phyloP scores from a whole-genome alignment of 2,797 vertebrate species.

The Myripristis jacobus region DNA sequence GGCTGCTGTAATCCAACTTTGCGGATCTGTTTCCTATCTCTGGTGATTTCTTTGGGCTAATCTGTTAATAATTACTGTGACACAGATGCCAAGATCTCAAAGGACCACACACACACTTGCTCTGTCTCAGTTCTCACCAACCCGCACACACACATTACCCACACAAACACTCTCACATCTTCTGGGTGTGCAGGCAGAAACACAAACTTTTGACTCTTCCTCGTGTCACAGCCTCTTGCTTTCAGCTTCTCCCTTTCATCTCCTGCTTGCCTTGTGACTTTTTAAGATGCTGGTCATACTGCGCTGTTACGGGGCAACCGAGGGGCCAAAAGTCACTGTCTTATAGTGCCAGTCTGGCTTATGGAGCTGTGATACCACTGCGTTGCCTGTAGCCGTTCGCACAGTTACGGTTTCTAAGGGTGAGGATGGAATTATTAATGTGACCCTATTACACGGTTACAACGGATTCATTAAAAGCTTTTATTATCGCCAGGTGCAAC shows the following conservation, averaged over 20 bases:
- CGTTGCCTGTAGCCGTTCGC: not conserved
- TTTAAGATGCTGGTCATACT: slow-evolving; percentile 15
- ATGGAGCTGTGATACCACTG: too few species aligned
- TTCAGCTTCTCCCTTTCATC: slow-evolving; percentile 47
- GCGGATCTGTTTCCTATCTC: slow-evolving; percentile 46
- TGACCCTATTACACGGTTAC: too few species aligned
- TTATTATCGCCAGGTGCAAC: too few species aligned
- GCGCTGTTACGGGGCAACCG: slow-evolving; percentile 2
- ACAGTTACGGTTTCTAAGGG: slow-evolving; percentile 22
- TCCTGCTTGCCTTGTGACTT: slow-evolving; percentile 29
- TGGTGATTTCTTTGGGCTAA: slow-evolving; percentile 58
- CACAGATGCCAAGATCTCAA: slow-evolving; percentile 58
- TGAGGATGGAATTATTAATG: slow-evolving; percentile 13
- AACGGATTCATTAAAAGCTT: too few species aligned
- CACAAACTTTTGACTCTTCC: slow-evolving; percentile 14
- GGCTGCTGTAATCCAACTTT: slow-evolving; percentile 40
- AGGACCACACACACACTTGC: slow-evolving; percentile 31
- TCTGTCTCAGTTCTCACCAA: slow-evolving; percentile 3
- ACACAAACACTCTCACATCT: not conserved
- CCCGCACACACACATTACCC: not conserved
- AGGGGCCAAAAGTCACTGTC: slow-evolving; percentile 25
- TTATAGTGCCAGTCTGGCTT: slow-evolving; percentile 2
- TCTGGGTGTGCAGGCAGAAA: slow-evolving; percentile 25
- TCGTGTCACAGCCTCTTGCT: slow-evolving; percentile 31
- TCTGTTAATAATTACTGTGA: slow-evolving; percentile 69